Percentiles rank a stretch among this genome's conserved stretches.
These are phyloP conservation scores for Diploptera punctata DNA, from an alignment of 2,888 invertebrate species.

Conservation along the genomic window DNA sequence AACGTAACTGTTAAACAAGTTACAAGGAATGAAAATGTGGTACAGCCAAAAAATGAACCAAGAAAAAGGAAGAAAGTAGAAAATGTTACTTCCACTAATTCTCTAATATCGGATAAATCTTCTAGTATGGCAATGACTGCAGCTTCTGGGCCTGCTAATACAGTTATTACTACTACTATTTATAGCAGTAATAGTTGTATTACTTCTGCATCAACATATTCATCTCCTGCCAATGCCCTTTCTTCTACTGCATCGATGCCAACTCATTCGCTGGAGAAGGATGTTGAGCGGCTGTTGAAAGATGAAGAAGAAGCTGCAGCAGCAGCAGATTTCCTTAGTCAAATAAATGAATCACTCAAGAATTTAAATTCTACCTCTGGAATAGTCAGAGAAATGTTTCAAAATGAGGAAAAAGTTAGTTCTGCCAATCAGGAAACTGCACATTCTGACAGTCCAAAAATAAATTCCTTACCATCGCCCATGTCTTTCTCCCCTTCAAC, in stretches of 20 bases:
- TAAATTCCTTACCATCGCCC: neutral
- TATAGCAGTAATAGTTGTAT: too few relatives aligned
- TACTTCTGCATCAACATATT: too few relatives aligned
- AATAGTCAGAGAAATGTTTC: neutral
- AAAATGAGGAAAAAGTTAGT: neutral
- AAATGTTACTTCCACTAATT: neutral
- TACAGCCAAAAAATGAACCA: slow-evolving; percentile 24
- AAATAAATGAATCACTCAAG: slow-evolving; percentile 50
- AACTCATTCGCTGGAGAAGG: slow-evolving; percentile 25
- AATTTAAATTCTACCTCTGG: slow-evolving; percentile 9
- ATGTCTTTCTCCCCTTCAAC: neutral
- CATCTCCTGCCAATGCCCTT: too few relatives aligned
- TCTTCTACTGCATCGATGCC: too few relatives aligned
- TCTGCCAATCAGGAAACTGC: neutral
- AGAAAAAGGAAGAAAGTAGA: slow-evolving; percentile 44
- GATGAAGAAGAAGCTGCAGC: slow-evolving; percentile 53
- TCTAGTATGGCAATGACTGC: too few relatives aligned
- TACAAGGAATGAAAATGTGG: neutral
- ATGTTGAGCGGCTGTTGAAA: slow-evolving; percentile 24
- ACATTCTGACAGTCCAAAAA: neutral
- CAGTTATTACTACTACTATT: too few relatives aligned
- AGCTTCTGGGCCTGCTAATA: neutral
- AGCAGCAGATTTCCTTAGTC: slow-evolving; percentile 56
- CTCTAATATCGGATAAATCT: too few relatives aligned
- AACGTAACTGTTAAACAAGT: slow-evolving; percentile 1